Evolutionary conservation across 2,888 invertebrate species (phyloP).

Genomic region (Pseudococcus viburni): DNA sequence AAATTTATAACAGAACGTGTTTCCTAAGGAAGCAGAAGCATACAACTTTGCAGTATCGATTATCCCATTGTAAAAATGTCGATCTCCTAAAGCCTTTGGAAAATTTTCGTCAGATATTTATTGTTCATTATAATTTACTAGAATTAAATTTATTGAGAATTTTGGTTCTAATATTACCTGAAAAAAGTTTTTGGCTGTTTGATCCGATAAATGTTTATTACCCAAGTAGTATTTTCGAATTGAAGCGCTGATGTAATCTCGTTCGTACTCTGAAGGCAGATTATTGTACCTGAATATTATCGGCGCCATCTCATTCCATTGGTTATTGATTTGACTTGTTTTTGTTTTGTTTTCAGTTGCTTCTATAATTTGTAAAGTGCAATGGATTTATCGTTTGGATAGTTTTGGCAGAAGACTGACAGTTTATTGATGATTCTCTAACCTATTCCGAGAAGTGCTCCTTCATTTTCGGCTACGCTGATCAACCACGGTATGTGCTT

Average conservation of each 20-base stretch:
- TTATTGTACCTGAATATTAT: background rate
- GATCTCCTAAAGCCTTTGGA: slow-evolving; percentile 18
- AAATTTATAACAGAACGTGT: slow-evolving; percentile 2
- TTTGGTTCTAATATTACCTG: background rate
- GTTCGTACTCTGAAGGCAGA: background rate
- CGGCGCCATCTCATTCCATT: background rate
- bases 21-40: background rate
- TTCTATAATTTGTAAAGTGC: background rate
- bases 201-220: background rate
- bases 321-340: background rate
- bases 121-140: background rate
- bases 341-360: background rate
- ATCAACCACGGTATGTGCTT: background rate
- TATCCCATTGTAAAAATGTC: background rate
- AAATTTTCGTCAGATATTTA: no score
- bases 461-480: background rate
- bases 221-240: background rate
- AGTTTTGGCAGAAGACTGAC: background rate
- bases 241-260: background rate
- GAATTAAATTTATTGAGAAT: no score
- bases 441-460: background rate
- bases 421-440: background rate
- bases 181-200: background rate
- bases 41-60: background rate
- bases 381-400: background rate